Base-by-base conservation (phyloP, 2,888 invertebrate species). In the Diaprepes abbreviatus region DNA sequence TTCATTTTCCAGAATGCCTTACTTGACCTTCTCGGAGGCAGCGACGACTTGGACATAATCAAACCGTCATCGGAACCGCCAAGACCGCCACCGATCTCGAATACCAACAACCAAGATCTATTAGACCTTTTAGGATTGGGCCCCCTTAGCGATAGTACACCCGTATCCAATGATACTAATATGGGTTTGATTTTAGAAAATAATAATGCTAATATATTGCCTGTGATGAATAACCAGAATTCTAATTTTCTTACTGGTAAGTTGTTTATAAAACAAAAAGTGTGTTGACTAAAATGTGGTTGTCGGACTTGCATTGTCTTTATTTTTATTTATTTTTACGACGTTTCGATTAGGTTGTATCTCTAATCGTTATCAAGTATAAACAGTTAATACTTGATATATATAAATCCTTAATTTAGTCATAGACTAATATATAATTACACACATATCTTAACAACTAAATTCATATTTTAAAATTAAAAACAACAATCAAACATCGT, bases 111-210 rank as follows among this genome's bases (percentile, higher is more conserved):
- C 83, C 90, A 93, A 86, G 94, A 97, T 85, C 89, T 97, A 74
- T 85, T 97, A 71, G 97, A 97, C 85, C 88, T 97, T 59, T 87
- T 97, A 33, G 96, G 91, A 10, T 83, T 93, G 73, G 92, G 93
- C 81, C 86, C 88, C 1, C 74, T 79, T 48, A 55, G 24, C 17
- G 58, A 45, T 10, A 77, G 77, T 21, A 78, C 83, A 31, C 74
- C 82, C 10, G 76, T 78, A 79, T 38, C 75, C 74, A 71, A 66
- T 70, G 66, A 77, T 72, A 76, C 79, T 66, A 48, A 79, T 58
- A 73, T 82, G 40, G 81, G 80, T 55, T 74, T 83, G 19, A 84
- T 83, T 62, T 76, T 82, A 62, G 84, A 72, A 52, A 82, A 82
- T 71, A 82, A 82, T 72, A 70, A 72, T 35, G 58, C 72, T 24